Conservation (phyloP, 2,888 invertebrate genomes). For the Ctenicera cuprea region DNA sequence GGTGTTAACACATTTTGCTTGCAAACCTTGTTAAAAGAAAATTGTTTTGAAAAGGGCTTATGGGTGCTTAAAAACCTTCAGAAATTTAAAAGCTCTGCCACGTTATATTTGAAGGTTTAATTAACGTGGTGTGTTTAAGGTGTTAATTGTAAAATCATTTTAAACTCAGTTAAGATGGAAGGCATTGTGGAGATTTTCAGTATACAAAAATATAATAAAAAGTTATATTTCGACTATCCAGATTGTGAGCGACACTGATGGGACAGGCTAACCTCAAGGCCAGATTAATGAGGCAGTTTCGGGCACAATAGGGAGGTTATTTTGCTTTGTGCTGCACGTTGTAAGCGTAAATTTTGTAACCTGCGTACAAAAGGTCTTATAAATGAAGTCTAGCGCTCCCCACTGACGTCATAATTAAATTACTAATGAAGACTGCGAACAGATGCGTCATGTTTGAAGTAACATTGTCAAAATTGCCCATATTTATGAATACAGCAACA, state of each 20-base stretch:
- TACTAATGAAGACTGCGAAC: constrained; percentile 54
- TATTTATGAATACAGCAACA: neutral
- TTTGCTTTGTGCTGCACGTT: constrained; percentile 54
- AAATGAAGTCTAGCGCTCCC: constrained; percentile 56
- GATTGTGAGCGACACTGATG: constrained; percentile 31
- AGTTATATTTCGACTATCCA: constrained; percentile 25
- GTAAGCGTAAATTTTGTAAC: constrained; percentile 58
- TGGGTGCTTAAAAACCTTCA: neutral
- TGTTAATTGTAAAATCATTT: neutral
- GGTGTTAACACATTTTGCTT: constrained; percentile 1
- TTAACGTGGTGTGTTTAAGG: neutral
- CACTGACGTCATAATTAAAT: constrained; percentile 58
- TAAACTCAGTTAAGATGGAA: neutral
- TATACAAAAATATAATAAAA: constrained; percentile 11
- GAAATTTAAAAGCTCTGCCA: neutral
- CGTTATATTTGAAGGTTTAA: neutral
- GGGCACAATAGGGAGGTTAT: constrained; percentile 57
- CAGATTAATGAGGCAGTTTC: constrained; percentile 46
- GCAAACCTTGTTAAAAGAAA: neutral
- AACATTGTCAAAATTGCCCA: neutral
- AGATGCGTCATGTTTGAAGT: constrained; percentile 11
- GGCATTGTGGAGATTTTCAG: neutral
- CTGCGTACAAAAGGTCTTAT: constrained; percentile 58
- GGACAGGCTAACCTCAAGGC: constrained; percentile 22
- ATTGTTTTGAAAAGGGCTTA: constrained; percentile 11